Evolutionary conservation across 2,888 invertebrate species (phyloP).

Genomic region (Harpagoxenus sublaevis): DNA sequence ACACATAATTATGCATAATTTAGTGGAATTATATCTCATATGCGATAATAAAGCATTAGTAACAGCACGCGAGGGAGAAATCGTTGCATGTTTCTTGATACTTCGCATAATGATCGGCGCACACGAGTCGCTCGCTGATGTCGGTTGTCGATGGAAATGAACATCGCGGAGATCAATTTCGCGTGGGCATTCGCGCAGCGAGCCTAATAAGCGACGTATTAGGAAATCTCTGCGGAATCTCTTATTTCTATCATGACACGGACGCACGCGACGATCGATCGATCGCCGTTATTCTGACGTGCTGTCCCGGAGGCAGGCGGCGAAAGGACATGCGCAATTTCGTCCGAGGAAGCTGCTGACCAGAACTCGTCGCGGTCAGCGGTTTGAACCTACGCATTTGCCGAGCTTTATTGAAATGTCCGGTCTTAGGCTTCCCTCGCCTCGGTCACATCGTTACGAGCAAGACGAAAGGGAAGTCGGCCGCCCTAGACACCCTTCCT

Average conservation of each 20-base stretch:
- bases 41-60: conserved; percentile 32
- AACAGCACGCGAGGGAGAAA: conserved; percentile 26
- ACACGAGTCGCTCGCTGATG: conserved; percentile 17
- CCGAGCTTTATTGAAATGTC: conserved; percentile 85
- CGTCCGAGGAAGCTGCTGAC: conserved; percentile 78
- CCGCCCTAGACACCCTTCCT: conserved; percentile 70
- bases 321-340: conserved; percentile 81
- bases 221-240: conserved; percentile 40
- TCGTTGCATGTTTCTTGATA: conserved; percentile 40
- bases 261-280: conserved; percentile 76
- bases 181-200: not conserved
- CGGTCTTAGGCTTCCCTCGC: conserved; percentile 79
- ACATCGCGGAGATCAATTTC: conserved; percentile 33
- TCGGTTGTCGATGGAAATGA: conserved; percentile 29
- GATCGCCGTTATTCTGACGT: conserved; percentile 72
- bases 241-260: conserved; percentile 46
- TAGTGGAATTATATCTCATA: conserved; percentile 1
- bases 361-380: conserved; percentile 78
- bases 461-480: conserved; percentile 67
- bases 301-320: conserved; percentile 43
- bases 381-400: conserved; percentile 78
- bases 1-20: not conserved
- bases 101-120: conserved; percentile 7
- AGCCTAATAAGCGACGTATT: conserved; percentile 38
- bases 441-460: conserved; percentile 49